Base-by-base conservation (phyloP, 2,113 vertebrate genomes). In the Ifrita kowaldi region DNA sequence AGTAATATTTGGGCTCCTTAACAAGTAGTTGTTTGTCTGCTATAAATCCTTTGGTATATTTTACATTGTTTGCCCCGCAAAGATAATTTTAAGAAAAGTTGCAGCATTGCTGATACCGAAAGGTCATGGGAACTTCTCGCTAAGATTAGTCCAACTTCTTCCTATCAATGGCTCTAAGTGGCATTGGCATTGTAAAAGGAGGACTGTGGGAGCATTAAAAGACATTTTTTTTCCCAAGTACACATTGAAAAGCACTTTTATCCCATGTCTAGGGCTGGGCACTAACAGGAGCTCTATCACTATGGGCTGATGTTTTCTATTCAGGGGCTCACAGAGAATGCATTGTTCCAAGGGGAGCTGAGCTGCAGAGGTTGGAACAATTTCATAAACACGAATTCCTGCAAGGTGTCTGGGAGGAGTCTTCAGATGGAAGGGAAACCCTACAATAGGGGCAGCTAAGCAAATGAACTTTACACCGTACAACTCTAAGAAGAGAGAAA, bases 51-150 rank as follows among this genome's bases (percentile, higher is more conserved):
- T 46, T 67, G 37, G n/a, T 89, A 14, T 53, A 69, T 94, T 95
- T 86, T 26, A 39, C 30, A 33, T 75, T 91, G 60, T 91, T 95
- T 79, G 65, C 53, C n/a, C 19, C 1, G 56, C 39, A 50, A 93
- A 90, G 91, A 92, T 86, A 84, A 93, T 92, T 97, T 96, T 74
- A 56, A 87, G 65, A 63, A n/a, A 85, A 93, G 89, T 85, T 89
- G 80, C 63, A n/a, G 44, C 30, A 19, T 46, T 79, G 74, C 75
- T 68, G 88, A 90, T 87, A 81, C 86, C 9, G 32, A 91, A 89
- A 94, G 97, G 95, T 97, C 97, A 97, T 97, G 97, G 97, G 97
- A 97, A 97, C 74, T 56, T 64, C 91, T 88, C 41, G 46, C 90
- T 88, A 94, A 95, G 93, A 97, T 95, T 93, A 79, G 47, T 49